Base-by-base conservation (phyloP, 2,888 invertebrate species). In the Plagodis pulveraria region DNA sequence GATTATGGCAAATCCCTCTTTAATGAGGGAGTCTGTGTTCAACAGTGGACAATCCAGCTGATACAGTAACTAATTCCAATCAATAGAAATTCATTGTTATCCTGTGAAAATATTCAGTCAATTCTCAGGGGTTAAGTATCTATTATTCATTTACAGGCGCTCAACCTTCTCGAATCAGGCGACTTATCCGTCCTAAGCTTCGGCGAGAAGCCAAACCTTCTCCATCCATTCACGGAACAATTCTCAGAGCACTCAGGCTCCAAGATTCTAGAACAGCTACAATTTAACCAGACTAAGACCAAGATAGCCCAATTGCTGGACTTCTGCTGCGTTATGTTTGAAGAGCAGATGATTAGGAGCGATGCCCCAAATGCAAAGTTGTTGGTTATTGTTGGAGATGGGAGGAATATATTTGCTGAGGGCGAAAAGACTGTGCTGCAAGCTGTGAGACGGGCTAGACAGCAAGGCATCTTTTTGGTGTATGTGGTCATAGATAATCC, bases 401-500 rank as follows among this genome's bases (percentile, higher is more conserved):
- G 99, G 0, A 94, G 98, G 44, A 98, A 98, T 1, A 96, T 99
- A 67, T 97, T 97, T 84, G 96, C 96, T 5, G 97, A 98, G 79
- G 99, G 99, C 0, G 95, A 96, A 73, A 95, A 95, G 0, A 94
- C 91, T 61, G 97, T 99, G 2, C 22, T 86, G 2, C 94, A 95
- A 67, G 96, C 98, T 0, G 96, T 99, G 0, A 93, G 98, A 72
- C 89, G 96, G 71, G 98, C 98, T 5, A 94, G 96, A 64, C 94
- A 97, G 52, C 94, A 95, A 55, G 95, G 97, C 43, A 96, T 99
- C 69, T 99, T 99, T 86, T 94, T 98, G 64, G 97, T 99, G 6
- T 99, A 99, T 81, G 95, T 99, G 50, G 96, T 99, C 65, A 95
- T 99, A 47, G 99, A 99, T 84, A 98, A 98, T 91, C 98, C 98